Evolutionary conservation across 2,888 invertebrate genomes (phyloP), one percentile per base, ranked within the genome.

Genomic region (Polylopha cassiicola): DNA sequence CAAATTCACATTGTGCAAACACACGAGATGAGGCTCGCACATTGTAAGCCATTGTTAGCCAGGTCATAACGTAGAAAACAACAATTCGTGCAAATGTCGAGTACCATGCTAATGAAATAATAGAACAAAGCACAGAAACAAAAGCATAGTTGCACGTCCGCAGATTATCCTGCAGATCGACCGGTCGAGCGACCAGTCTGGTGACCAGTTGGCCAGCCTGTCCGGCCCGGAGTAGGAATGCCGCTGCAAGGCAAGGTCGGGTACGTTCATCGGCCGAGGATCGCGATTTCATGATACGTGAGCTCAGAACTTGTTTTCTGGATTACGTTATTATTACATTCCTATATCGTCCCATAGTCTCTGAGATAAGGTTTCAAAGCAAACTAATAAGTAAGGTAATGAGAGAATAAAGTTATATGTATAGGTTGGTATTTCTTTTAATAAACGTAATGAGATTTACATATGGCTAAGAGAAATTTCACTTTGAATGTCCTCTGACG

Each of bases 241-340:
- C 71, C 51, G 59, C 50, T 54, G 63, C 80, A 76, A 81, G 81
- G 63, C 80, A 76, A 81, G 81, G 79, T 76, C 80, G 76, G 51
- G 68, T 58, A 64, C 77, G 77, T 77, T 73, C 78, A 74, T 73
- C 71, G 76, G 61, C 77, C 76, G 62, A 57, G 53, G 59, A 62
- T 59, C 58, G 51, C 36, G 34, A 39, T 28, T 54, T 57, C 44
- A 60, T 63, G 67, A 73, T 72, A 36, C 36, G 41, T 39, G 41
- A 37, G 37, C 32, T 28, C 14, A 45, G 42, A 36, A 42, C 37
- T 44, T 33, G 28, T 39, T 28, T 37, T 39, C 39, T 39, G 29
- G 32, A 33, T 43, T 43, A 37, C 43, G 43, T 43, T 43, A 38
- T 43, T 43, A 38, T 33, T 37, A 27, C 37, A 41, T 41, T 41